These are phyloP conservation scores for Neostethus bicornis DNA, from an alignment of 2,797 vertebrate genomes.

Conservation along the genomic window DNA sequence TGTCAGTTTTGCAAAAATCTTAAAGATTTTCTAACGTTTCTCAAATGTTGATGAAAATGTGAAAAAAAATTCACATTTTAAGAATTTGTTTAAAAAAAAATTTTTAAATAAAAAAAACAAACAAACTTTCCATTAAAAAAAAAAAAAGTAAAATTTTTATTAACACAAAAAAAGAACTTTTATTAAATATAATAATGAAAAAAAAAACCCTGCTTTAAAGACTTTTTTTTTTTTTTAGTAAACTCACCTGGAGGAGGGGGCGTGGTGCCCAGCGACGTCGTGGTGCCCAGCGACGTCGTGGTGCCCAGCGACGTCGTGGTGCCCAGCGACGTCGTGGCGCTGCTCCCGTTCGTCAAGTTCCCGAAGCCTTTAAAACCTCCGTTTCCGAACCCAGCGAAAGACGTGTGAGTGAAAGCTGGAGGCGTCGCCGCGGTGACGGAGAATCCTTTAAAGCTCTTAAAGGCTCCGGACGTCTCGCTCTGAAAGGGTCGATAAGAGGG, in stretches of 20 bases:
- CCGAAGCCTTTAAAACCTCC: constrained; percentile 69
- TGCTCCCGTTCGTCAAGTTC: constrained; percentile 75
- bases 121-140: no score
- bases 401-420: not conserved
- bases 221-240: no score
- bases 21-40: no score
- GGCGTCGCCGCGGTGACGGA: constrained; percentile 28
- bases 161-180: no score
- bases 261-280: constrained; percentile 8
- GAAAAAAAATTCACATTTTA: no score
- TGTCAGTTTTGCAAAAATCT: no score
- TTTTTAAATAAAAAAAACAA: no score
- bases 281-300: constrained; percentile 21
- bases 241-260: constrained; percentile 6
- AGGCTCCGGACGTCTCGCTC: constrained; percentile 65
- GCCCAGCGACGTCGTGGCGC: constrained; percentile 41
- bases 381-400: constrained; percentile 71
- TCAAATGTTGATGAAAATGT: no score
- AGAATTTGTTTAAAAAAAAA: no score
- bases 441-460: constrained; percentile 81
- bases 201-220: no score
- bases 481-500: constrained; percentile 38
- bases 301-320: constrained; percentile 43
- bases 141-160: no score
- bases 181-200: no score